Base-by-base conservation (phyloP, 2,113 vertebrate genomes). In the Prolemur simus region DNA sequence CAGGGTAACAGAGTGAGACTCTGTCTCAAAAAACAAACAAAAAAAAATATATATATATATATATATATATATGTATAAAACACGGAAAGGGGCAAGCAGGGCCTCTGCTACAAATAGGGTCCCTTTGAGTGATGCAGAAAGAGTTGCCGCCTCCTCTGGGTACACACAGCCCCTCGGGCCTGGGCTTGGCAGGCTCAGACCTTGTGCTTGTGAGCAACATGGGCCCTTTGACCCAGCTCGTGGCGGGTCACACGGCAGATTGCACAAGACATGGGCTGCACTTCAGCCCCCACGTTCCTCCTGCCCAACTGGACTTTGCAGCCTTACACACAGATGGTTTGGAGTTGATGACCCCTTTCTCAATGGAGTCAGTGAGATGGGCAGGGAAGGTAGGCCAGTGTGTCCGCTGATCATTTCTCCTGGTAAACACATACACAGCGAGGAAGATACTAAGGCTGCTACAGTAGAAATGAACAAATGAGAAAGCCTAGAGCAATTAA, bases 231-330 rank as follows among this genome's bases (percentile, higher is more conserved):
- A 7, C 27, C 29, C 5, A 1, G n/a, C 83, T 69, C 10, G 20
- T 2, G 5, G 0, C 5, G 2, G 25, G 49, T 54, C 32, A 32
- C 34, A 0, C 29, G 0, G 3, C 9, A 1, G 34, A 11, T 6
- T 6, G 3, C 10, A 21, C 15, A 18, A 8, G 58, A 6, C 42
- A 8, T 0, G 7, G 42, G 37, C 58, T 34, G 56, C 15, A 1
- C 14, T 39, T 56, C 18, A 15, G 49, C 68, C 1, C 4, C 47
- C 11, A 0, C 18, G 8, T 25, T 9, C 29, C 71, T 32, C 54
- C 45, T 17, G 37, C 34, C 34, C 32, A 29, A 2, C 11, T 1
- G 1, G 8, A 4, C 52, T 29, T 25, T 6, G n/a, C 7, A 8
- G 45, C 39, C 63, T 58, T 47, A 2, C 0, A 27, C 27, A 13